phyloP scores from a whole-genome alignment of 1,140 invertebrate species.

The Trichonephila clavata region DNA sequence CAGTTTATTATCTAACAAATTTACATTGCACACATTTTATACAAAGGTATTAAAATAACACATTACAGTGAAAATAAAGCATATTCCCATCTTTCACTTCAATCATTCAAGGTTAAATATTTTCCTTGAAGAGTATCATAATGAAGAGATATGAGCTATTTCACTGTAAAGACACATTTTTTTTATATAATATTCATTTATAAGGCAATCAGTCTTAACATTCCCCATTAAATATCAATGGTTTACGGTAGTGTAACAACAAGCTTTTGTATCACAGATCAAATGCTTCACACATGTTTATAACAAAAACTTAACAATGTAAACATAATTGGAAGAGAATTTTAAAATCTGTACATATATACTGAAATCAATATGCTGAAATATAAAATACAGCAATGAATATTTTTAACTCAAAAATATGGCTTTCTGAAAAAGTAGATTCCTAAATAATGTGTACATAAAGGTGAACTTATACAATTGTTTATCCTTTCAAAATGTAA shows the following conservation, averaged over 20 bases:
- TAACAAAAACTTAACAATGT: background rate
- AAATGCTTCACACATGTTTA: background rate
- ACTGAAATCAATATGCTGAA: too few species aligned
- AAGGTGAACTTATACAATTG: too few species aligned
- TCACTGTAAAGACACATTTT: background rate
- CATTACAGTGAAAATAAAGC: background rate
- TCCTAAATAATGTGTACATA: too few species aligned
- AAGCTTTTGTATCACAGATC: background rate
- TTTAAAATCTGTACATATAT: too few species aligned
- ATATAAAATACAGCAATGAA: too few species aligned
- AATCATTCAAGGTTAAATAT: background rate
- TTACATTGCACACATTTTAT: background rate
- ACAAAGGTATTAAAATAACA: background rate
- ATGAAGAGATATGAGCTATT: background rate
- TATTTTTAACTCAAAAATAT: too few species aligned
- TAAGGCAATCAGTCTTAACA: background rate
- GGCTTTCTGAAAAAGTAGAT: too few species aligned
- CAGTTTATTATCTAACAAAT: background rate
- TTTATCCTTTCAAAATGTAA: too few species aligned
- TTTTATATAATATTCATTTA: background rate
- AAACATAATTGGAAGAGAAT: too few species aligned
- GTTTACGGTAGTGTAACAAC: background rate
- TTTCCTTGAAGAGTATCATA: slow-evolving; percentile 13
- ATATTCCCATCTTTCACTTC: background rate
- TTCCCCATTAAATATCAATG: background rate